Evolutionary conservation across 2,888 invertebrate genomes (phyloP), one percentile per base, ranked within the genome.

Genomic region (Heteropelma amictum): DNA sequence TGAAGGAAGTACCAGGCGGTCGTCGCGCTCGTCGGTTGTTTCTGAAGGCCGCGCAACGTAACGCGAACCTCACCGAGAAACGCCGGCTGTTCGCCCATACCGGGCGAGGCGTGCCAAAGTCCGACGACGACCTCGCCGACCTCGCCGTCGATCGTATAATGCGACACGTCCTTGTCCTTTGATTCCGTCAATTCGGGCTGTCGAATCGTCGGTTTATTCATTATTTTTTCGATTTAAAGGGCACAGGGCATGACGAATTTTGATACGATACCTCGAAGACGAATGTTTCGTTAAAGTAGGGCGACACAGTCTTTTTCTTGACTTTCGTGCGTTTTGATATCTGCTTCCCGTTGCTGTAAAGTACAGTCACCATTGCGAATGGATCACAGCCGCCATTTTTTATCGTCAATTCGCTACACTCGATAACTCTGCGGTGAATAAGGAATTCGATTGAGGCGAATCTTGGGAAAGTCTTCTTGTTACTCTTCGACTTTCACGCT

Each of bases 361-460:
- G 91, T 70, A 96, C 94, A 58, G 95, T 94, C 84, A 96, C 94
- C 81, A 94, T 92, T 79, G 96, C 96, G 90, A 95, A 97, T 10
- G 97, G 97, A 90, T 97, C 97, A 91, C 97, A 97, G 83, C 95
- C 94, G 82, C 97, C 96, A 90, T 96, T 96, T 88, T 95, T 96
- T 80, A 96, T 93, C 77, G 96, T 95, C 88, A 97, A 92, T 89
- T 97, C 97, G 79, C 94, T 93, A 90, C 97, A 97, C 90, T 96
- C 96, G 80, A 94, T 92, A 74, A 97, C 93, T 80, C 94, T 92
- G 79, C 3, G 82, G 84, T 70, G 38, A 65, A 76, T 76, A 78
- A 12, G 14, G 1, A 26, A 26, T 19, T 42, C 8, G 30, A 26
- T 47, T 1, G 17, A 42, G 40, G 17, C 14, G 51, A 60, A 42